phyloP scores from a whole-genome alignment of 64 coral and sea anemone genomes.

The Pocillopora verrucosa region DNA sequence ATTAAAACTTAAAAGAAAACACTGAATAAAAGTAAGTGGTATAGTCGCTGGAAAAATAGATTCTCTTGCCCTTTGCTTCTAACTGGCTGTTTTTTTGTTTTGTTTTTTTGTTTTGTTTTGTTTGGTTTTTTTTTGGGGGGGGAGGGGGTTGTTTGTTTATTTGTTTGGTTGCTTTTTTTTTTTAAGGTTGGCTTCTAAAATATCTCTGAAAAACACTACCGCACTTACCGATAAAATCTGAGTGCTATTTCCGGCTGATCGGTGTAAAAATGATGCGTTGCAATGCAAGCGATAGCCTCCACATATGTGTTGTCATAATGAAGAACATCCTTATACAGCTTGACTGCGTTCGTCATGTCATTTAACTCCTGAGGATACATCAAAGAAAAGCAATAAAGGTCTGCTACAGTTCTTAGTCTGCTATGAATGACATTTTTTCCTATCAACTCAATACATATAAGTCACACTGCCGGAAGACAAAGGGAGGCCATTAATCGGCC shows the following conservation, averaged over 20 bases:
- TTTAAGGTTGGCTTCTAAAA: not conserved
- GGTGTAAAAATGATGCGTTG: constrained; percentile 97
- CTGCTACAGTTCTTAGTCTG: not conserved
- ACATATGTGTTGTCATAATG: constrained; percentile 94
- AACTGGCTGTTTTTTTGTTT: no score
- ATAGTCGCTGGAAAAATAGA: no score
- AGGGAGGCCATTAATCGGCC: no score
- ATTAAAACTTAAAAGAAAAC: no score
- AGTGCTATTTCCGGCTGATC: constrained; percentile 96
- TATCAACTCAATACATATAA: not conserved
- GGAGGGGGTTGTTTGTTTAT: no score
- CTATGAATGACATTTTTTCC: not conserved
- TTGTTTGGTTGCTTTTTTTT: no score
- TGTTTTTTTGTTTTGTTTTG: no score
- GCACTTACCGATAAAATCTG: constrained; percentile 75
- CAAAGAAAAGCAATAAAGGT: not conserved
- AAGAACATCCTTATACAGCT: constrained; percentile 85
- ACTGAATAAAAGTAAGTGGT: no score
- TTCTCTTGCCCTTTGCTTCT: no score
- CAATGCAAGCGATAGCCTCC: constrained; percentile 95
- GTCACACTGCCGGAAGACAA: not conserved
- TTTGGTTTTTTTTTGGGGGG: no score
- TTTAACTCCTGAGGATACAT: constrained; percentile 61
- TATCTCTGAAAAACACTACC: not conserved
- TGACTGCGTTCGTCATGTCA: constrained; percentile 85